A percentile compares a stretch with the other conserved stretches of the same genome.
Evolutionary conservation across 2,797 vertebrate genomes (phyloP).

Genomic region (Macropus fuliginosus): DNA sequence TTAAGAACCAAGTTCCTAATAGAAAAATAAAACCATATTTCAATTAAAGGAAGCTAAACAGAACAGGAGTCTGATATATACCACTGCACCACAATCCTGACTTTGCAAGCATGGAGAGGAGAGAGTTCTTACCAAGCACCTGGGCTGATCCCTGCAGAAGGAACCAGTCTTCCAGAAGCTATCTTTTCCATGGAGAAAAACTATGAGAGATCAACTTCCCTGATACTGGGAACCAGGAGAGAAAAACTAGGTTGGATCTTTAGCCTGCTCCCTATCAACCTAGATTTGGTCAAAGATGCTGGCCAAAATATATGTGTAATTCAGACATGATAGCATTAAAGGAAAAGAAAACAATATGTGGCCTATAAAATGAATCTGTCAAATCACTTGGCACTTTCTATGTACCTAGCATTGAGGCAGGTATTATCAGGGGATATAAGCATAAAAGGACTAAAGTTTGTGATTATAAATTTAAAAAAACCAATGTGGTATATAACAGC

Average conservation of each 20-base stretch:
- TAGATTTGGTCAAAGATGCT: conserved; percentile 19
- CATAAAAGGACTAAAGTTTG: conserved; percentile 2
- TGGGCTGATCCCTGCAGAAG: not conserved
- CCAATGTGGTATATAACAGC: not conserved
- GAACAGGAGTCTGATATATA: conserved; percentile 56
- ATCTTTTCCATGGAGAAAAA: conserved; percentile 1
- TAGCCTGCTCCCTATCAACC: conserved; percentile 11
- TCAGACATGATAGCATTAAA: conserved; percentile 1
- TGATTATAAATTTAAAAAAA: not conserved
- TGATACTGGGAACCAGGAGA: not conserved
- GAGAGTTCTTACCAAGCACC: not conserved
- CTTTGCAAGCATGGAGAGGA: conserved; percentile 7
- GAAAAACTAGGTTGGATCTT: not conserved
- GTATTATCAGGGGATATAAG: not conserved
- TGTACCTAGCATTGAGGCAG: conserved; percentile 13
- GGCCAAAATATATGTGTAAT: conserved; percentile 13
- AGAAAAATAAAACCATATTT: conserved; percentile 76
- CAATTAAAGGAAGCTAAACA: conserved; percentile 71
- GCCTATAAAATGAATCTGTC: conserved; percentile 36
- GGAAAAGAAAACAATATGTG: not conserved
- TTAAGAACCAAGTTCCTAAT: conserved; percentile 70
- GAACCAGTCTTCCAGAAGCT: conserved; percentile 3
- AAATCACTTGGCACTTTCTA: conserved; percentile 17
- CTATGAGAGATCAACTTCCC: not conserved
- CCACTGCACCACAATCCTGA: conserved; percentile 16